Percentiles rank a stretch among this genome's conserved stretches.
phyloP scores from a whole-genome alignment of 2,113 vertebrate species.

The Callithrix jacchus region DNA sequence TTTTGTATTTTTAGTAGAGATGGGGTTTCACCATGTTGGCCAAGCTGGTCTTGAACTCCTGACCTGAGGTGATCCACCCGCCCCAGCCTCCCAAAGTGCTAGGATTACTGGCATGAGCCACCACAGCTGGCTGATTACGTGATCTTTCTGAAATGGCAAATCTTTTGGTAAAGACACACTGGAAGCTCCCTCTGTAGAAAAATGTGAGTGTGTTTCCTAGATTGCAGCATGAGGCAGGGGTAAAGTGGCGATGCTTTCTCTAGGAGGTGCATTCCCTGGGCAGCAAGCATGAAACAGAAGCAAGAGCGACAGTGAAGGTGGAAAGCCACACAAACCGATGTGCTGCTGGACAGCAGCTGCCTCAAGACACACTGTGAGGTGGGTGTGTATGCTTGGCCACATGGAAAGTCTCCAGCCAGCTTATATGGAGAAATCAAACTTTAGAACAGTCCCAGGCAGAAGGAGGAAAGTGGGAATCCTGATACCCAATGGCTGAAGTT shows the following conservation, averaged over 20 bases:
- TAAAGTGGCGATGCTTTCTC: fast-evolving
- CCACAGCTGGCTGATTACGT: not conserved
- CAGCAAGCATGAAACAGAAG: not conserved
- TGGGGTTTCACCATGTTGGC: too few species aligned
- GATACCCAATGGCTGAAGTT: fast-evolving
- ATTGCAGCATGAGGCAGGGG: not conserved
- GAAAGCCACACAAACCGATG: too few species aligned
- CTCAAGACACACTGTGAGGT: fast-evolving
- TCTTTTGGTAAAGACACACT: not conserved
- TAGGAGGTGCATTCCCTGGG: fast-evolving
- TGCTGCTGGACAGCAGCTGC: fast-evolving
- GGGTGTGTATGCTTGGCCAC: fast-evolving
- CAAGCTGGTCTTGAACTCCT: too few species aligned
- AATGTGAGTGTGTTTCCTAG: not conserved
- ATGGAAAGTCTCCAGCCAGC: not conserved
- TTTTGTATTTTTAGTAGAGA: too few species aligned
- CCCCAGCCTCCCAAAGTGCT: too few species aligned
- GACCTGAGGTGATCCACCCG: too few species aligned
- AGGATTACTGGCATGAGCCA: too few species aligned
- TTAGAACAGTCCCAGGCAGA: too few species aligned
- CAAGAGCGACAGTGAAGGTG: fast-evolving
- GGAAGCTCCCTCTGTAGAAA: not conserved
- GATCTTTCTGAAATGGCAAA: not conserved
- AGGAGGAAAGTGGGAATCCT: not conserved
- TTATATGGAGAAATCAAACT: not conserved